Evolutionary conservation across 2,113 vertebrate genomes (phyloP), one percentile per base, ranked within the genome.

Genomic region (Narcine bancroftii): DNA sequence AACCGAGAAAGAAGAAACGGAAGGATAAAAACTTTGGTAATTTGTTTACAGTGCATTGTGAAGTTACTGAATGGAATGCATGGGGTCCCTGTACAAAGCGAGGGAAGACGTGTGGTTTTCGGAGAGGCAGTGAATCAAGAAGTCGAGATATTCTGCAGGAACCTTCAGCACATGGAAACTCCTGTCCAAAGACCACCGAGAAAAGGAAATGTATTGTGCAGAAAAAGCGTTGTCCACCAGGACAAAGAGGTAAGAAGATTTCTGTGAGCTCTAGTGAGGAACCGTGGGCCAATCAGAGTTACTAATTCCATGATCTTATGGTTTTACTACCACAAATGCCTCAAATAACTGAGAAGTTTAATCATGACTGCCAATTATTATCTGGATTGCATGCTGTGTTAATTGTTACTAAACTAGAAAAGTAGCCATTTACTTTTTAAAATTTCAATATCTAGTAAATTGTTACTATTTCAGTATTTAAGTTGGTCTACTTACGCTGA

Each of bases 81-180:
- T 99, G 99, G 99, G 97, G 97, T 93, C 95, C 97, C 89, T 99
- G 99, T 94, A 96, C 94, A 66, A 97, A 97, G 94, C 96, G 96
- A 93, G 97, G 97, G 75, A 98, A 97, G 96, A 97, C 96, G 7
- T 99, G 99, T 93, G 98, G 97, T 93, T 98, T 98, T 96, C 98
- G 96, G 95, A 96, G 96, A 93, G 97, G 98, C 92, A 97, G 97
- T 94, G 97, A 99, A 96, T 97, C 97, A 92, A 97, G 98, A 93
- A 96, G 96, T 81, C 96, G 98, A 94, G 97, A 97, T 93, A 96
- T 99, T 93, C 92, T 97, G 75, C 97, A 97, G 93, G 96, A 96
- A 93, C 97, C 98, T 0, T 97, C 97, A 92, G 94, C 96, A 92
- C 96, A 96, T 81, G 98, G 98, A 60, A 96, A 95, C 93, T 95